phyloP scores from a whole-genome alignment of 2,797 vertebrate genomes.

The Holocentrus rufus region DNA sequence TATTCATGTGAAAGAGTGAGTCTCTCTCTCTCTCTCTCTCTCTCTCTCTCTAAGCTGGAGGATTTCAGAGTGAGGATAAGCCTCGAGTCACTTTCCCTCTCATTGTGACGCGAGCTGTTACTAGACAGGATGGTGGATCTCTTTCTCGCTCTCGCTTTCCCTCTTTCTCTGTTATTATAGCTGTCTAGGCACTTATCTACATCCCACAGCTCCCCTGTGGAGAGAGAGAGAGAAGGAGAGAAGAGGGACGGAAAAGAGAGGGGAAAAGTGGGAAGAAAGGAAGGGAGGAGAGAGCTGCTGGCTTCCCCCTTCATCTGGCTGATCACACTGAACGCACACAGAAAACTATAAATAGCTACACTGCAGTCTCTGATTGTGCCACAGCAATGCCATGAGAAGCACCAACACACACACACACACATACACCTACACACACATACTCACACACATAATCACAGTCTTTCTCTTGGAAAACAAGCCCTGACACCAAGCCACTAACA shows the following conservation, averaged over 20 bases:
- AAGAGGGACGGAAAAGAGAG: conserved; percentile 42
- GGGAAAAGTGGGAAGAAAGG: conserved; percentile 12
- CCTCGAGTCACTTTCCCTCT: conserved; percentile 47
- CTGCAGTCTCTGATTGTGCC: conserved; percentile 55
- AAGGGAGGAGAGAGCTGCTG: conserved; percentile 57
- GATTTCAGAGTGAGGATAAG: conserved; percentile 14
- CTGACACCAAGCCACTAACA: conserved; percentile 57
- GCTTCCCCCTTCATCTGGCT: conserved; percentile 46
- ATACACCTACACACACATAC: conserved; percentile 18
- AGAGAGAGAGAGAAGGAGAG: conserved; percentile 39
- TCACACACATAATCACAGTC: conserved; percentile 44
- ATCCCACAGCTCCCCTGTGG: conserved; percentile 62
- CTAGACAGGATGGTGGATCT: conserved; percentile 45
- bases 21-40: not conserved
- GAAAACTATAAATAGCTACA: conserved; percentile 69
- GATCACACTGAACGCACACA: conserved; percentile 18
- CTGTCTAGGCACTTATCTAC: conserved; percentile 72
- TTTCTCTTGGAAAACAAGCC: conserved; percentile 54
- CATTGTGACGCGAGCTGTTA: conserved; percentile 50
- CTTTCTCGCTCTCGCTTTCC: conserved; percentile 26
- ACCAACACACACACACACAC: conserved; percentile 34
- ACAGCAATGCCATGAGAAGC: conserved; percentile 52
- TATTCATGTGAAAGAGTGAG: not conserved
- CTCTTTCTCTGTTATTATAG: conserved; percentile 50
- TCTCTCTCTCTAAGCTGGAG: not conserved